Base-by-base conservation (phyloP, 2,888 invertebrate species). In the Eupithecia dodoneata region DNA sequence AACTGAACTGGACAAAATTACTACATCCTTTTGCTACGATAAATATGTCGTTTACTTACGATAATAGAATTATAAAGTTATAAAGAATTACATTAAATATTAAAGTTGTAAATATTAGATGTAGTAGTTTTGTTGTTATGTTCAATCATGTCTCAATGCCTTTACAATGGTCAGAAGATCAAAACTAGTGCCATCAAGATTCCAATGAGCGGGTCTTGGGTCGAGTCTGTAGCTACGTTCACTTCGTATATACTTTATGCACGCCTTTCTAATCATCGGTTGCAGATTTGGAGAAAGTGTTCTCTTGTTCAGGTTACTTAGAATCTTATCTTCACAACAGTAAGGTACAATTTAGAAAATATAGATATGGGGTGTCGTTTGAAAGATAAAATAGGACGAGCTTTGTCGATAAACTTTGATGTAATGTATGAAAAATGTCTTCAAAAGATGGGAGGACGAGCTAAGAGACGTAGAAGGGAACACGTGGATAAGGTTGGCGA, bases 191-290 rank as follows among this genome's bases (percentile, higher is more conserved):
- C 86, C 93, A 92, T 92, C 93, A 91, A 92, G 91, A 92, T 91
- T 89, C 90, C 91, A 93, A 87, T 92, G 93, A 93, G 92, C 89
- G 91, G 92, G 93, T 85, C 91, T 89, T 88, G 89, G 89, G 91
- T 81, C 82, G 93, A 93, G 92, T 92, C 93, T 89, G 79, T 76
- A 86, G 90, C 90, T 88, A 79, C 87, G 85, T 85, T 83, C 87
- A 89, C 89, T 84, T 79, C 78, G 63, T 78, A 80, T 63, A 80
- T 77, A 83, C 79, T 89, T 91, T 79, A 89, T 89, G 92, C 76
- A 92, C 88, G 93, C 93, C 93, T 92, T 90, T 92, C 90, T 90
- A 93, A 93, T 93, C 93, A 93, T 89, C 76, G 90, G 88, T 90
- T 92, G 90, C 91, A 79, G n/a, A 13, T 18, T 59, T n/a, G 55